phyloP scores from a whole-genome alignment of 2,888 invertebrate genomes.

The Herminia tarsipennalis region DNA sequence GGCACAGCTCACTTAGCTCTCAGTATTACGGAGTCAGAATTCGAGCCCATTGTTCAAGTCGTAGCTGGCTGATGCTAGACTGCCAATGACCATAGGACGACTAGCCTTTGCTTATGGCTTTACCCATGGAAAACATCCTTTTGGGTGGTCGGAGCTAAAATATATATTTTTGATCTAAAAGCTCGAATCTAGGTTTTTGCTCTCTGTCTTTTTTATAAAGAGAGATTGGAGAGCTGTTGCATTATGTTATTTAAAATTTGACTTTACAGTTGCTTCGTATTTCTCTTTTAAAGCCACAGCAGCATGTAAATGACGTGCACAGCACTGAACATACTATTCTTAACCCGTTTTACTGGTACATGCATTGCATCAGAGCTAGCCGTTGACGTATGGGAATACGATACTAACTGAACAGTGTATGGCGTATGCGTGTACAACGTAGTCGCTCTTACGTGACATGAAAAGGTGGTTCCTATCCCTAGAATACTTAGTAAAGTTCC shows the following conservation, averaged over 20 bases:
- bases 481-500: conserved; percentile 3
- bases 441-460: conserved; percentile 7
- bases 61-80: too few relatives aligned
- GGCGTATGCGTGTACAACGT: conserved; percentile 29
- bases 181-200: too few relatives aligned
- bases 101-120: too few relatives aligned
- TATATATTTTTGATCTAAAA: too few relatives aligned
- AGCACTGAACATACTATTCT: conserved; percentile 42
- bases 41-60: too few relatives aligned
- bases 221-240: not conserved
- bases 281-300: conserved; percentile 1
- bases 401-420: conserved; percentile 45
- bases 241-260: not conserved
- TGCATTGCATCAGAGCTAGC: conserved; percentile 57
- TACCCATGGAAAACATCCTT: too few relatives aligned
- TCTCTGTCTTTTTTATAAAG: too few relatives aligned
- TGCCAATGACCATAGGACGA: too few relatives aligned
- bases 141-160: too few relatives aligned
- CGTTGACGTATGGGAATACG: conserved; percentile 64
- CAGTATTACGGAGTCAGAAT: too few relatives aligned
- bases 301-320: conserved; percentile 9
- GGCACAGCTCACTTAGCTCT: too few relatives aligned
- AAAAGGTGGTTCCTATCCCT: conserved; percentile 11
- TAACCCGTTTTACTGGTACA: conserved; percentile 48
- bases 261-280: not conserved